Conservation (phyloP, 2,113 vertebrate genomes). For the Heterocephalus glaber region DNA sequence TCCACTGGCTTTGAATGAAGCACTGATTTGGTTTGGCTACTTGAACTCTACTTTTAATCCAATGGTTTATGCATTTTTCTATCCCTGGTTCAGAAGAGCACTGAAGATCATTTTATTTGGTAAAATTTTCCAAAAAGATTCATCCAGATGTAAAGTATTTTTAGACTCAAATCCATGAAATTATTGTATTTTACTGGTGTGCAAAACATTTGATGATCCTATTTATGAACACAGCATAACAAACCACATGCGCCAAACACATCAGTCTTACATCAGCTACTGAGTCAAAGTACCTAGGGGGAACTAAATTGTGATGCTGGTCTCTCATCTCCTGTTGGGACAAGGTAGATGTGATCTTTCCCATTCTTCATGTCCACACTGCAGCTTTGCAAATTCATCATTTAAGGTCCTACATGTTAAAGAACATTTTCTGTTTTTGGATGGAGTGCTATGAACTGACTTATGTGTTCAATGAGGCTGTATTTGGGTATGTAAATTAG, state of each 20-base stretch:
- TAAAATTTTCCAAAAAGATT: conserved; percentile 86
- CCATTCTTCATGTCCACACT: background rate
- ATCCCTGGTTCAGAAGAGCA: conserved; percentile 90
- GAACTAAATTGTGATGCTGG: background rate
- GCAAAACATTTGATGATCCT: background rate
- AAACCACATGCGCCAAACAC: background rate
- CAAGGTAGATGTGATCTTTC: background rate
- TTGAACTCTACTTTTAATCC: conserved; percentile 91
- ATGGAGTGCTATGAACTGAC: background rate
- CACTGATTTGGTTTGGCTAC: conserved; percentile 89
- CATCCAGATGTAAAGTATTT: conserved; percentile 84
- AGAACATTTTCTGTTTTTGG: background rate
- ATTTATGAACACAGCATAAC: background rate
- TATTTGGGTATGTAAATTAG: background rate
- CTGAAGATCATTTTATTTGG: conserved; percentile 87
- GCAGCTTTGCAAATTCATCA: background rate
- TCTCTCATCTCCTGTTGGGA: background rate
- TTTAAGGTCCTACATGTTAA: background rate
- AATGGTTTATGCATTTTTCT: conserved; percentile 90
- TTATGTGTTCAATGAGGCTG: background rate
- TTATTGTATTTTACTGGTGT: background rate
- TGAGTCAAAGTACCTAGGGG: background rate
- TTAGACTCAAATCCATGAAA: conserved; percentile 70
- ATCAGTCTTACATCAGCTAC: fast-evolving
- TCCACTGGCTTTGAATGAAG: conserved; percentile 84